Percentiles rank a stretch among this genome's conserved stretches.
Conservation (phyloP, 2,797 vertebrate species). For the Cichlasoma orientale region DNA sequence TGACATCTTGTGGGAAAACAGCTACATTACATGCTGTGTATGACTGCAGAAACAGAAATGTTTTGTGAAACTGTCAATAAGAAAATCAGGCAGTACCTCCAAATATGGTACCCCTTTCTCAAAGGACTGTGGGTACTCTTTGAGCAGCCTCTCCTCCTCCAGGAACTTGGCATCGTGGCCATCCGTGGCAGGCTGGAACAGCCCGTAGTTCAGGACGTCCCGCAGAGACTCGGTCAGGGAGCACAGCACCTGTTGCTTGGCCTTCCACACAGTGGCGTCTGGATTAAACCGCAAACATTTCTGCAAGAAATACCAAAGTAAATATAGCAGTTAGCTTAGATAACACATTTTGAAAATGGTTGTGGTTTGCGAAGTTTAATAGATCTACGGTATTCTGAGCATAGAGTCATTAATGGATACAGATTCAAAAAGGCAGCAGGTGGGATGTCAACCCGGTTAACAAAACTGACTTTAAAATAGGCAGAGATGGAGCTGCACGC, state of each 20-base stretch:
- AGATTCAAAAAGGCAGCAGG: neutral
- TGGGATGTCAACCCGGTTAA: neutral
- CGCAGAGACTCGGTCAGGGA: conserved; percentile 92
- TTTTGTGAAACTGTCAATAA: conserved; percentile 4
- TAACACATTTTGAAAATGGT: neutral
- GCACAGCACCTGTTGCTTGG: conserved; percentile 95
- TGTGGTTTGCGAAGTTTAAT: neutral
- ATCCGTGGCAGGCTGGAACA: conserved; percentile 93
- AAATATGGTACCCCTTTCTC: conserved; percentile 94
- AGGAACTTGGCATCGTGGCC: conserved; percentile 94
- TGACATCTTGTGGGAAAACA: conserved; percentile 27
- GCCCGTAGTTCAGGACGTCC: conserved; percentile 93
- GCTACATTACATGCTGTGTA: neutral
- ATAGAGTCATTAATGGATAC: neutral
- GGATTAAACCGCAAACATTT: conserved; percentile 96
- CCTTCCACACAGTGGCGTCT: conserved; percentile 92
- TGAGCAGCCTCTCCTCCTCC: conserved; percentile 91
- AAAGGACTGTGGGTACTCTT: conserved; percentile 94
- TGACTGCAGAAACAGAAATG: neutral
- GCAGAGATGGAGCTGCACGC: neutral
- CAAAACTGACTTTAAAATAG: neutral
- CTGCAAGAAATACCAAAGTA: conserved; percentile 65
- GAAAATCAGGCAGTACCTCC: conserved; percentile 79
- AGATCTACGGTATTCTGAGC: too few species aligned
- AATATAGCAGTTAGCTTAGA: neutral